phyloP scores from a whole-genome alignment of 2,888 invertebrate genomes.

The Xylota segnis region DNA sequence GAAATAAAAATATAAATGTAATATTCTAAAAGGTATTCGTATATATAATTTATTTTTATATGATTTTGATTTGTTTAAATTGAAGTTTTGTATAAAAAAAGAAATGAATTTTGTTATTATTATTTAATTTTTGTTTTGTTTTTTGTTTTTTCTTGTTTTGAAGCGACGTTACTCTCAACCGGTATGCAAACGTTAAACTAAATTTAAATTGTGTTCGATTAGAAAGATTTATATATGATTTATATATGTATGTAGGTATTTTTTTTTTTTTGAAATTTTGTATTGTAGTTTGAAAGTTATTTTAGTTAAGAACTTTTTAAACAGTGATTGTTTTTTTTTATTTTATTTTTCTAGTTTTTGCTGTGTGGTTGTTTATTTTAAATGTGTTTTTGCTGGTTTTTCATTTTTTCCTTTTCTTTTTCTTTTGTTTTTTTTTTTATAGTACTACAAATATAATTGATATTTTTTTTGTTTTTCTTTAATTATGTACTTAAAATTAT shows the following conservation, averaged over 20 bases:
- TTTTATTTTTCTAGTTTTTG: constrained; percentile 39
- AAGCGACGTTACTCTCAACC: constrained; percentile 48
- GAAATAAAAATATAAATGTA: constrained; percentile 19
- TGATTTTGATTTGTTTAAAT: constrained; percentile 39
- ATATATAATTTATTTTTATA: constrained; percentile 22
- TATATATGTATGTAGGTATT: constrained; percentile 17
- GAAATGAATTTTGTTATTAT: background rate
- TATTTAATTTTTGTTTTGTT: background rate
- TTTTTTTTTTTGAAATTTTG: constrained; percentile 26
- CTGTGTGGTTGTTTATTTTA: constrained; percentile 32
- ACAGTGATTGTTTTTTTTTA: constrained; percentile 29
- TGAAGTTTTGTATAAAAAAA: constrained; percentile 19
- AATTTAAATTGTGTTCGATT: constrained; percentile 27
- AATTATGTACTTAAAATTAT: constrained; percentile 71
- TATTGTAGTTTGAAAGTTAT: constrained; percentile 27
- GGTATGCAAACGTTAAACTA: constrained; percentile 10
- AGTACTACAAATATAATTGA: constrained; percentile 73
- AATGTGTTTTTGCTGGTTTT: constrained; percentile 42
- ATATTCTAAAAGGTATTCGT: constrained; percentile 31
- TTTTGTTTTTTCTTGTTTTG: constrained; percentile 13
- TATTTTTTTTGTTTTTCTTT: constrained; percentile 52
- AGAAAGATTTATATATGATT: constrained; percentile 20
- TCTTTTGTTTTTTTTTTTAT: constrained; percentile 53
- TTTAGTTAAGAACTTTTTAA: constrained; percentile 24
- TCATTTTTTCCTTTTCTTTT: constrained; percentile 63